These are phyloP conservation scores for Sebastolobus alascanus DNA, from an alignment of 2,797 vertebrate species.

Conservation along the genomic window DNA sequence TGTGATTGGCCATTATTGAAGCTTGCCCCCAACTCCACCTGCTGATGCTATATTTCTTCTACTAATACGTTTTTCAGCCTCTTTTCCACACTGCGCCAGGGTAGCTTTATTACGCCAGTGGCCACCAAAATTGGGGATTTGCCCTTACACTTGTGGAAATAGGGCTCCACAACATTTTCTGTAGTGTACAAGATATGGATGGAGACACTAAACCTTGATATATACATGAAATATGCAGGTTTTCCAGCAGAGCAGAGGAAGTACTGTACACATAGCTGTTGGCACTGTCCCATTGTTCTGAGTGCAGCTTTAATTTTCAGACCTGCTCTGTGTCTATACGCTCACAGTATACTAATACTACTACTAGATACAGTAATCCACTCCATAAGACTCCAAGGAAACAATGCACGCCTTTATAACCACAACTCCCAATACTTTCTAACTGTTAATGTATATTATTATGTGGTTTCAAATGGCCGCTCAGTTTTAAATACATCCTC, in stretches of 20 bases:
- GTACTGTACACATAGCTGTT: background rate
- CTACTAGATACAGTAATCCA: background rate
- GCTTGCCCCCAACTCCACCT: background rate
- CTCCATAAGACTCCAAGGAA: background rate
- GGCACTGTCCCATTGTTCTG: background rate
- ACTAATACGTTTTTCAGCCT: background rate
- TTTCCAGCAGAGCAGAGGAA: background rate
- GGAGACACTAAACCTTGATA: background rate
- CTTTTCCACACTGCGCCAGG: background rate
- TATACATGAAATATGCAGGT: background rate
- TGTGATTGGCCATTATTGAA: constrained; percentile 7
- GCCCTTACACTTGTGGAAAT: background rate
- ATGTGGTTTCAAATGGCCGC: constrained; percentile 4
- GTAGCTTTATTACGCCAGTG: background rate
- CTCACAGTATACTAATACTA: background rate
- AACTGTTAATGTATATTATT: background rate
- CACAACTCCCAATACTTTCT: background rate
- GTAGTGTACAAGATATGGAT: background rate
- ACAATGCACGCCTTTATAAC: background rate
- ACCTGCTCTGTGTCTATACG: background rate
- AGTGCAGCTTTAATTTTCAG: background rate
- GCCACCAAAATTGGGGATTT: background rate
- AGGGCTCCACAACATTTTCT: background rate
- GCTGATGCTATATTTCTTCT: background rate
- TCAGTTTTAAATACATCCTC: constrained; percentile 25